Conservation (phyloP, 2,797 vertebrate genomes). For the Calcarius lapponicus region DNA sequence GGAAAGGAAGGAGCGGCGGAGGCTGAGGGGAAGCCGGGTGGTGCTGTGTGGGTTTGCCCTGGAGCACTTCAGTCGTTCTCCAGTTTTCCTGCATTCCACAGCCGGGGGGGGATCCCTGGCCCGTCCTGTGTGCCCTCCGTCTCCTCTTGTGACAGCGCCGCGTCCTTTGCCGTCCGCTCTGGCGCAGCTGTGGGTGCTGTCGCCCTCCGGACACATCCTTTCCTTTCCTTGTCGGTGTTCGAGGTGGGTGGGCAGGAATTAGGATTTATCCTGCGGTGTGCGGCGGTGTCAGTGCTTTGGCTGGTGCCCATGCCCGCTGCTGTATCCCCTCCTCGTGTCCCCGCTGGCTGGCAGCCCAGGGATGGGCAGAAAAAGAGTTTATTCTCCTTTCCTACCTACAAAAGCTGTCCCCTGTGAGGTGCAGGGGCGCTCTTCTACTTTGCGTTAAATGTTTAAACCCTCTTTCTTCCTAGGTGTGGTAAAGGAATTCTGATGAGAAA, state of each 20-base stretch:
- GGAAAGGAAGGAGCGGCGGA: background rate
- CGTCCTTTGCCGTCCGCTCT: accelerated
- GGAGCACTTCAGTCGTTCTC: accelerated
- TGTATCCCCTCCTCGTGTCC: accelerated
- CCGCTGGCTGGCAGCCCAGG: background rate
- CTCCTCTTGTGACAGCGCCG: accelerated
- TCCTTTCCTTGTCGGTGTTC: background rate
- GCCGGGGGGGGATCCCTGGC: no score
- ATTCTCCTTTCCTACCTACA: background rate
- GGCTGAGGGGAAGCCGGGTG: background rate
- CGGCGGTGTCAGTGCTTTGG: accelerated
- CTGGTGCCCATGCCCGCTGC: background rate
- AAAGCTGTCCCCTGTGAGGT: background rate
- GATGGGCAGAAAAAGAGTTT: background rate
- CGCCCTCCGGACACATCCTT: background rate
- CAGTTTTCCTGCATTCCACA: background rate
- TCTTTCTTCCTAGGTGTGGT: background rate
- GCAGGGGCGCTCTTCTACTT: background rate
- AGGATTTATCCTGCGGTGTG: accelerated
- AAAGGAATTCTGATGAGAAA: background rate
- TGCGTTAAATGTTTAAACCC: background rate
- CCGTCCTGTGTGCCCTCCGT: background rate
- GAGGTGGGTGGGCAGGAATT: background rate
- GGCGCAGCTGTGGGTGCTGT: accelerated
- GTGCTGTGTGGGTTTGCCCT: background rate